Base-by-base conservation (phyloP, 2,113 vertebrate species). In the Hydropotes inermis region DNA sequence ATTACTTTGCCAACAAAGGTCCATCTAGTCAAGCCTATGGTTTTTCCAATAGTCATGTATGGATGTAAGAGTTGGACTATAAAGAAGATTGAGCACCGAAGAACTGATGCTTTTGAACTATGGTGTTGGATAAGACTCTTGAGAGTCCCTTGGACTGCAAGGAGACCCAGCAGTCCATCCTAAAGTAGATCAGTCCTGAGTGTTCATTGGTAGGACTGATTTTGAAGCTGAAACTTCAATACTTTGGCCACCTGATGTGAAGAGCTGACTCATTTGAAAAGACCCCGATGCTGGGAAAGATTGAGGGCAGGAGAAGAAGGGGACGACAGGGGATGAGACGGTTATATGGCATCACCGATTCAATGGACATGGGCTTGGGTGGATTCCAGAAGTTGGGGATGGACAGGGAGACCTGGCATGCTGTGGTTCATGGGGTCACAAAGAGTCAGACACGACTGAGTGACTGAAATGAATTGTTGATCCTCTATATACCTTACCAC, bases 401-500 rank as follows among this genome's bases (percentile, higher is more conserved):
- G 33, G 61, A 9, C 33, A n/a, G 16, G 16, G 16, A 64, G 30
- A 16, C 33, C 30, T 64, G 33, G 7, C 0, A 0, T 67, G 16
- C 61, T n/a, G 16, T 0, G 0, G 7, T 67, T 67, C 61, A 67
- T n/a, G 33, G 1, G 30, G 16, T 67, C 33, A 1, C 61, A 67
- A 64, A 64, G 33, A n/a, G 33, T n/a, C 33, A 2, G 61, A n/a
- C 8, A n/a, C 0, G 15, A n/a, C 61, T n/a, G 61, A 67, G 61
- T 1, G 17, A 64, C 30, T 1, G 2, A 64, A 67, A 4, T 67
- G 30, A n/a, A 67, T 16, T 64, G 7, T 50, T 50, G 2, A 50
- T 50, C 47, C 2, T 50, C 47, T 50, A 14, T 14, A 14, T 64
- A 76, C 43, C 85, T 76, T 88, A 79, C 7, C 36, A 30, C 27